Conservation (phyloP, 2,113 vertebrate genomes). For the Sakesphorus luctuosus region DNA sequence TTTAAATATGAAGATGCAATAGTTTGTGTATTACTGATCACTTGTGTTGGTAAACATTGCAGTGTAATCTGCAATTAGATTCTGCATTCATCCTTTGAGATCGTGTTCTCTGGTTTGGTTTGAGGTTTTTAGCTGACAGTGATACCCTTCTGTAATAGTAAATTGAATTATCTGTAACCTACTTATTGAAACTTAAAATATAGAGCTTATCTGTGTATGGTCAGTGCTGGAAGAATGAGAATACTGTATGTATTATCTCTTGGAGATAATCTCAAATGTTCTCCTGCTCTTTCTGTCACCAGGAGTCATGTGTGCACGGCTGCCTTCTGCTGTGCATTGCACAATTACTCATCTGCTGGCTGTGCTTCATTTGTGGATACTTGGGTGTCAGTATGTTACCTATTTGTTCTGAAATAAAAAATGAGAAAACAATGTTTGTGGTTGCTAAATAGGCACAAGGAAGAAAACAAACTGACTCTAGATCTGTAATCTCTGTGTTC, state of each 20-base stretch:
- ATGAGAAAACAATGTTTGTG: not conserved
- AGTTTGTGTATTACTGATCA: not conserved
- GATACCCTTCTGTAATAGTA: not conserved
- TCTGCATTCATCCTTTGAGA: not conserved
- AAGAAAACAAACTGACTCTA: not conserved
- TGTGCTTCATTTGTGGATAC: not conserved
- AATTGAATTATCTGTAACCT: not conserved
- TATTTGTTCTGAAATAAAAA: not conserved
- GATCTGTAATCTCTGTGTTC: not conserved
- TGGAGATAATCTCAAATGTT: not conserved
- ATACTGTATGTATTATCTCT: not conserved
- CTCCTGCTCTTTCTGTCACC: not conserved
- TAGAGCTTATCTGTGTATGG: not conserved
- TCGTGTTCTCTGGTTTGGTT: not conserved
- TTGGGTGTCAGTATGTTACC: not conserved
- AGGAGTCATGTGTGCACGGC: accelerated
- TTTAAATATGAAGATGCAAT: not conserved
- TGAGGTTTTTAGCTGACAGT: not conserved
- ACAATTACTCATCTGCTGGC: not conserved
- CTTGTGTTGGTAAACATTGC: not conserved
- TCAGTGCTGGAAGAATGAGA: not conserved
- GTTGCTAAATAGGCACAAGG: not conserved
- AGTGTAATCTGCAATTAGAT: not conserved
- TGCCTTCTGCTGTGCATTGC: not conserved
- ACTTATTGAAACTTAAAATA: not conserved